Percentiles rank a stretch among this genome's conserved stretches.
phyloP scores from a whole-genome alignment of 2,888 invertebrate species.

The Tenodera sinensis region DNA sequence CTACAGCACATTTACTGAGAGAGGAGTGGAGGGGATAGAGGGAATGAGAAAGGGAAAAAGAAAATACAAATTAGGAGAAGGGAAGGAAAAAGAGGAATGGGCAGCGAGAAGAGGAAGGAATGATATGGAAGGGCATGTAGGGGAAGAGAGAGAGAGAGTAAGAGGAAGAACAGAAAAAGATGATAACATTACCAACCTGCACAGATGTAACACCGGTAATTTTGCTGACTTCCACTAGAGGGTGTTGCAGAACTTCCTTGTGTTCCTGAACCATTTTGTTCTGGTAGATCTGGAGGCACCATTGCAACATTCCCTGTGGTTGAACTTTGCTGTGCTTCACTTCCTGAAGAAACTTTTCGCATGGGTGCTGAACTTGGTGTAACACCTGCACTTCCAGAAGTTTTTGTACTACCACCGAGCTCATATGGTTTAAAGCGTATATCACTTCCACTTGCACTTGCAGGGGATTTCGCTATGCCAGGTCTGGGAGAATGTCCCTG shows the following conservation, averaged over 20 bases:
- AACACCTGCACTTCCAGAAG: constrained; percentile 34
- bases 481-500: constrained; percentile 43
- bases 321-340: background rate
- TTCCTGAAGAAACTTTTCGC: background rate
- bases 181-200: constrained; percentile 45
- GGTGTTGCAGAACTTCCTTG: background rate
- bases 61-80: too few relatives aligned
- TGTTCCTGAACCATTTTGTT: constrained; percentile 22
- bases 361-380: background rate
- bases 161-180: background rate
- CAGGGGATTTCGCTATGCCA: constrained; percentile 53
- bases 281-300: constrained; percentile 24
- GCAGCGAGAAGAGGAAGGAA: too few relatives aligned
- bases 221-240: constrained; percentile 34
- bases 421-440: constrained; percentile 60
- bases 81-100: too few relatives aligned
- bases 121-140: background rate
- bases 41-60: too few relatives aligned
- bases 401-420: constrained; percentile 42
- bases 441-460: constrained; percentile 50
- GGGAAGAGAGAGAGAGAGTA: too few relatives aligned
- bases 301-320: background rate
- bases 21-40: background rate
- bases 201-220: constrained; percentile 72
- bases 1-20: too few relatives aligned